Percentiles rank a stretch among this genome's conserved stretches.
Conservation (phyloP, 1,140 invertebrate genomes). For the Trachelipus rathkii region DNA sequence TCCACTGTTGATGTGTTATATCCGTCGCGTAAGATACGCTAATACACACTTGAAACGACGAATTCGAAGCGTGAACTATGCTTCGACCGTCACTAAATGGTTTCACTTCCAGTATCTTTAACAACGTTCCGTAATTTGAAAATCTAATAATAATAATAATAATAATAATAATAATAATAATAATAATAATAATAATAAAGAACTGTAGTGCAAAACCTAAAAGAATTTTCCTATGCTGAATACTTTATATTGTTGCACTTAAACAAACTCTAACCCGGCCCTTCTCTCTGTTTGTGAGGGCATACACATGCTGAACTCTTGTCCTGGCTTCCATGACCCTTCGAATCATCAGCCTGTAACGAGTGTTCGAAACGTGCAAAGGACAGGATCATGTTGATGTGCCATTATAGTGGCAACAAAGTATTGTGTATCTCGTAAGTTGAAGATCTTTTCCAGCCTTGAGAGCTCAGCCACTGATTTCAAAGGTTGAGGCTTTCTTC, state of each 20-base stretch:
- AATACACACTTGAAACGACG: slow-evolving; percentile 73
- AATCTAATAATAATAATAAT: neutral
- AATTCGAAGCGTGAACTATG: slow-evolving; percentile 76
- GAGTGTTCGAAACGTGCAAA: slow-evolving; percentile 85
- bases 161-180: no score
- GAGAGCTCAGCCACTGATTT: slow-evolving; percentile 39
- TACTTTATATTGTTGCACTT: no score
- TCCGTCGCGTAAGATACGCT: slow-evolving; percentile 77
- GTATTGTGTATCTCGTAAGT: slow-evolving; percentile 67
- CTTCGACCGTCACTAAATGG: slow-evolving; percentile 79
- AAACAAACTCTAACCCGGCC: slow-evolving; percentile 36
- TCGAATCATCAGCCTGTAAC: slow-evolving; percentile 84
- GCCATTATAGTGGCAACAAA: slow-evolving; percentile 89
- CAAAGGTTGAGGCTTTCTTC: slow-evolving; percentile 52
- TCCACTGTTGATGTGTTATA: slow-evolving; percentile 79
- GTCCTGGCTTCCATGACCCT: slow-evolving; percentile 74
- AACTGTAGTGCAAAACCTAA: no score
- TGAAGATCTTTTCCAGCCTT: slow-evolving; percentile 41
- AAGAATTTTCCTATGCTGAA: no score
- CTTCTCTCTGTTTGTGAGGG: slow-evolving; percentile 30
- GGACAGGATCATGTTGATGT: slow-evolving; percentile 79
- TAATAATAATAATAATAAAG: no score
- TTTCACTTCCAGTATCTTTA: slow-evolving; percentile 81
- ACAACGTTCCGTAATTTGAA: slow-evolving; percentile 64
- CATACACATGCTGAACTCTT: slow-evolving; percentile 76